Evolutionary conservation across 1,140 invertebrate species (phyloP).

Genomic region (Cryptotermes secundus): DNA sequence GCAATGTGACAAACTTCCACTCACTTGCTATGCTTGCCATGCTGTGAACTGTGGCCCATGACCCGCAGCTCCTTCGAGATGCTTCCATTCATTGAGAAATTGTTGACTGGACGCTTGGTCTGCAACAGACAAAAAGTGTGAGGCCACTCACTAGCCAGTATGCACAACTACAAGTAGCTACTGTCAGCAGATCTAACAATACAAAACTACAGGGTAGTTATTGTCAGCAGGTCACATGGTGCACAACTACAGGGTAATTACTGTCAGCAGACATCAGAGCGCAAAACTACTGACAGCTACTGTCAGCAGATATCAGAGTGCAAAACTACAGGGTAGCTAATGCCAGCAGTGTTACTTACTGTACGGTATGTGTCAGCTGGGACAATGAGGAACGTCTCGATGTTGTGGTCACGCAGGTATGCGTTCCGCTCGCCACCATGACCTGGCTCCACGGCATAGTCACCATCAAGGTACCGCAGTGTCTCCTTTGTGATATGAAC

Average conservation of each 20-base stretch:
- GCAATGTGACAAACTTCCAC: too few species aligned
- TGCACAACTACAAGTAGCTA: too few species aligned
- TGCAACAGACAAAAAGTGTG: background rate
- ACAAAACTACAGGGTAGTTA: too few species aligned
- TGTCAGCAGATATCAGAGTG: too few species aligned
- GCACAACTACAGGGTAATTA: too few species aligned
- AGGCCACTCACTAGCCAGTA: too few species aligned
- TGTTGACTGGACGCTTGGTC: background rate
- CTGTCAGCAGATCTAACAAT: background rate
- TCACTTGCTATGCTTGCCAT: conserved; percentile 63
- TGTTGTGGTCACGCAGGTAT: conserved; percentile 88
- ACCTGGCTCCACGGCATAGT: conserved; percentile 89
- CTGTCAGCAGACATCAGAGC: too few species aligned
- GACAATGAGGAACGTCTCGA: conserved; percentile 89
- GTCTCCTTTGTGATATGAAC: conserved; percentile 96
- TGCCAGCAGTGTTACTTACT: conserved; percentile 49
- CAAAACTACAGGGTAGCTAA: too few species aligned
- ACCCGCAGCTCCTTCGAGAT: conserved; percentile 83
- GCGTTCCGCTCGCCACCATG: conserved; percentile 78
- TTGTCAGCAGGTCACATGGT: too few species aligned
- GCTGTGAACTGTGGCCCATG: conserved; percentile 78
- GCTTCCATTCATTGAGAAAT: conserved; percentile 61
- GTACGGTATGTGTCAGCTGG: conserved; percentile 68
- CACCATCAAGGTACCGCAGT: conserved; percentile 75
- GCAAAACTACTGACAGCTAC: too few species aligned